Evolutionary conservation across 2,797 vertebrate genomes (phyloP).

Genomic region (Gymnodraco acuticeps): DNA sequence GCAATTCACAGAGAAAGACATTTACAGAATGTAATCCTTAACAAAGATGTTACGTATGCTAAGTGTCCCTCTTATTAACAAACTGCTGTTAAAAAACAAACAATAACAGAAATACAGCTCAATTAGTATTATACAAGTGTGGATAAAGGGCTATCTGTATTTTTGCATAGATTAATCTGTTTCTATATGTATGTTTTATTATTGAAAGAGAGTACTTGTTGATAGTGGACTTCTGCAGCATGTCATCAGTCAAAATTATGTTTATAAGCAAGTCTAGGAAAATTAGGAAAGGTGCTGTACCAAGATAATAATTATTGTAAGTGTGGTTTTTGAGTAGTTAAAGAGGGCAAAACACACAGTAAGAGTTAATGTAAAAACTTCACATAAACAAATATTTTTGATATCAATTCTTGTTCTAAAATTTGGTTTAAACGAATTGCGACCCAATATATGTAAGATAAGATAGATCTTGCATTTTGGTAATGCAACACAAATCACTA

Average conservation of each 20-base stretch:
- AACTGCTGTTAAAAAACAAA: not conserved
- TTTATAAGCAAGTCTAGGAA: not conserved
- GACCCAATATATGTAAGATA: no score
- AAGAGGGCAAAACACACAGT: not conserved
- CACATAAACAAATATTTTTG: not conserved
- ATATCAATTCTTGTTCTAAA: not conserved
- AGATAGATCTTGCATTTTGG: not conserved
- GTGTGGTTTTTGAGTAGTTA: not conserved
- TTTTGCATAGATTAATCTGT: not conserved
- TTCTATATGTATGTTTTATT: not conserved
- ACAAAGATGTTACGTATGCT: not conserved
- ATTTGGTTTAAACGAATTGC: not conserved
- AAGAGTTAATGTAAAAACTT: not conserved
- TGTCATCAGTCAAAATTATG: not conserved
- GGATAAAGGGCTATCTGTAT: no score
- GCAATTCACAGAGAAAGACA: not conserved
- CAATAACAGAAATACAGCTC: slow-evolving; percentile 4
- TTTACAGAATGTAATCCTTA: not conserved
- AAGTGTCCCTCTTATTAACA: not conserved
- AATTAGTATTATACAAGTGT: not conserved
- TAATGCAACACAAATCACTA: not conserved
- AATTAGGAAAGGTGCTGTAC: not conserved
- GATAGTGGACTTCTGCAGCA: not conserved
- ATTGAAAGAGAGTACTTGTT: slow-evolving; percentile 2
- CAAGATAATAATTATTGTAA: no score